A percentile compares a stretch with the other conserved stretches of the same genome.
Evolutionary conservation across 2,888 invertebrate species (phyloP).

Genomic region (Drosophila mercatorum): DNA sequence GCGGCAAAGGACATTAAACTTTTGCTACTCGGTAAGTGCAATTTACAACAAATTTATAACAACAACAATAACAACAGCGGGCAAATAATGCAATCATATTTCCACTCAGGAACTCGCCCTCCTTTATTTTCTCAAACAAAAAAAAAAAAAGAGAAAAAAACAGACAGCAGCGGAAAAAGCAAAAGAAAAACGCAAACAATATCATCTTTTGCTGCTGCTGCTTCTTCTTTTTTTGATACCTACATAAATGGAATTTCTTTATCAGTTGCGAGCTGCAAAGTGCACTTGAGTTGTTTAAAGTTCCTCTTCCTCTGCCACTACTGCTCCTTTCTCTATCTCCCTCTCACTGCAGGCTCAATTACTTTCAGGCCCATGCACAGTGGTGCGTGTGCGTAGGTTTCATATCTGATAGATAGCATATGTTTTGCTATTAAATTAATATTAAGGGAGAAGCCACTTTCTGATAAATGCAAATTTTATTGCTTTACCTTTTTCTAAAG

Average conservation of each 20-base stretch:
- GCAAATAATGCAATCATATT: slow-evolving; percentile 14
- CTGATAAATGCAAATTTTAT: not conserved
- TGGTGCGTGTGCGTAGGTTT: slow-evolving; percentile 21
- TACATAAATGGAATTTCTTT: slow-evolving; percentile 36
- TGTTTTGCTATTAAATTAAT: slow-evolving; percentile 1
- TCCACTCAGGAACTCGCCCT: slow-evolving; percentile 21
- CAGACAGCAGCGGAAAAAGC: not conserved
- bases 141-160: not conserved
- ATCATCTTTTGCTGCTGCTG: not conserved
- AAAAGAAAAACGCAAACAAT: slow-evolving; percentile 13
- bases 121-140: not conserved
- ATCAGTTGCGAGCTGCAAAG: slow-evolving; percentile 41
- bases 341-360: slow-evolving; percentile 18
- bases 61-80: slow-evolving; percentile 14
- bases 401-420: slow-evolving; percentile 1
- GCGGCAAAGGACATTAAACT: slow-evolving; percentile 99
- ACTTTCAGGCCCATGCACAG: slow-evolving; percentile 15
- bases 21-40: slow-evolving; percentile 94
- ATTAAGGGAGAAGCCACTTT: not conserved
- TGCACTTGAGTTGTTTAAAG: slow-evolving; percentile 45
- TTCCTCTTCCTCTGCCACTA: slow-evolving; percentile 16
- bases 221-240: slow-evolving; percentile 14
- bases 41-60: slow-evolving; percentile 18
- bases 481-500: not conserved
- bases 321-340: not conserved